phyloP scores from a whole-genome alignment of 2,888 invertebrate species.

The Melanotus villosus region DNA sequence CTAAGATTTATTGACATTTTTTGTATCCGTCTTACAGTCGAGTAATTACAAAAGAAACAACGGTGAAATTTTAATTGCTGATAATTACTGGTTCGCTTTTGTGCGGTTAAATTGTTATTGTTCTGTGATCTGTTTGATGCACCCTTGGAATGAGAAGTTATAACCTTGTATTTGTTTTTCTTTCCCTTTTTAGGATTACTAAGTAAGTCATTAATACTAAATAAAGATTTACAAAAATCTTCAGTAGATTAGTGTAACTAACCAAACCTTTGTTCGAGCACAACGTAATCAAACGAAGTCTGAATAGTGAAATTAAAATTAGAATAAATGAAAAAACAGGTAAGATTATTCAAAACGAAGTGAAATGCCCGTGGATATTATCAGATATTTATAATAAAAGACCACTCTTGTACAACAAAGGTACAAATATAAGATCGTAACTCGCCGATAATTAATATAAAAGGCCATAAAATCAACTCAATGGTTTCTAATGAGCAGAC shows the following conservation, averaged over 20 bases:
- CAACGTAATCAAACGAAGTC: too few relatives aligned
- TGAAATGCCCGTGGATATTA: too few relatives aligned
- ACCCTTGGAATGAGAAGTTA: background rate
- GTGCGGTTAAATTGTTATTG: conserved; percentile 16
- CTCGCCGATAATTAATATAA: conserved; percentile 37
- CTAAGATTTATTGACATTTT: conserved; percentile 36
- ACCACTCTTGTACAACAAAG: background rate
- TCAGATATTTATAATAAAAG: background rate
- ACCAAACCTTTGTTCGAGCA: too few relatives aligned
- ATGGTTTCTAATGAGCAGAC: conserved; percentile 36
- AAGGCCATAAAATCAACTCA: conserved; percentile 36
- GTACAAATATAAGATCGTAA: conserved; percentile 41
- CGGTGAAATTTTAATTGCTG: conserved; percentile 25
- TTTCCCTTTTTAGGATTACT: background rate
- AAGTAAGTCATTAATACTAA: background rate
- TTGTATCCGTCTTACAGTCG: conserved; percentile 17
- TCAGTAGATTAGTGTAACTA: too few relatives aligned
- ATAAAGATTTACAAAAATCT: too few relatives aligned
- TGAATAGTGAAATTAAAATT: too few relatives aligned
- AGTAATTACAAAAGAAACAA: conserved; percentile 22
- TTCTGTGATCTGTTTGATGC: background rate
- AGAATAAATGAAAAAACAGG: too few relatives aligned
- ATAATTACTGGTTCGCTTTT: conserved; percentile 17
- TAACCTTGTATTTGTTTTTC: background rate
- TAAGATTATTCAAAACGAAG: too few relatives aligned